Percentiles rank a stretch among this genome's conserved stretches.
Conservation (phyloP, 2,888 invertebrate species). For the Operophtera brumata region DNA sequence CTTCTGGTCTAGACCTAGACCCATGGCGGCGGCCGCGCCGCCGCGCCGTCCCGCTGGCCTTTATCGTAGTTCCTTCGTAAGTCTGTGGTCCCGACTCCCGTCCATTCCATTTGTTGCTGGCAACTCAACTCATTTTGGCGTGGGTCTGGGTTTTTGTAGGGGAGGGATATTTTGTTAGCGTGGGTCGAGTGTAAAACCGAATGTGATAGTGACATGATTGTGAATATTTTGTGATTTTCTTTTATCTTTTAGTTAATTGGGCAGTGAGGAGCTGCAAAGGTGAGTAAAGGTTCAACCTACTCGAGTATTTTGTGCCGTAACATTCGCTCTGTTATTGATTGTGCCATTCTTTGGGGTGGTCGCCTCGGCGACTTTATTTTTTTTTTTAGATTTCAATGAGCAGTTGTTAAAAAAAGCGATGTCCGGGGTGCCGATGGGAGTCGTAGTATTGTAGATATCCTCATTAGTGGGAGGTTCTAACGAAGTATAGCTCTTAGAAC, state of each 20-base stretch:
- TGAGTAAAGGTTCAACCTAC: constrained; percentile 44
- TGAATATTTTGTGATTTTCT: constrained; percentile 36
- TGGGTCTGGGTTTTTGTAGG: constrained; percentile 57
- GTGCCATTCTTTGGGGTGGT: constrained; percentile 59
- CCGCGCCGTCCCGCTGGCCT: too few relatives aligned
- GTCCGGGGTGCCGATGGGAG: constrained; percentile 31
- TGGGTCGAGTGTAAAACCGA: constrained; percentile 46
- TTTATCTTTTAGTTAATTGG: constrained; percentile 6
- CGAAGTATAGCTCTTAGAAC: constrained; percentile 19
- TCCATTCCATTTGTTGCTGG: constrained; percentile 37
- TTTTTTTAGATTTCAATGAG: constrained; percentile 47
- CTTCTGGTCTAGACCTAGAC: too few relatives aligned
- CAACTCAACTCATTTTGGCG: constrained; percentile 74
- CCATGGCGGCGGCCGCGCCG: too few relatives aligned
- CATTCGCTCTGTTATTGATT: constrained; percentile 62
- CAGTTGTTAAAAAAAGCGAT: constrained; percentile 38
- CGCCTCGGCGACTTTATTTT: constrained; percentile 47
- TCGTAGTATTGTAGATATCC: too few relatives aligned
- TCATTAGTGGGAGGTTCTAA: too few relatives aligned
- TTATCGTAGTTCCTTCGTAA: too few relatives aligned
- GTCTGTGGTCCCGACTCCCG: too few relatives aligned
- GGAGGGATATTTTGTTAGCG: constrained; percentile 64
- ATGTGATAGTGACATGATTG: constrained; percentile 41
- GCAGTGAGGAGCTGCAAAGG: constrained; percentile 46
- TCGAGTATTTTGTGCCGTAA: constrained; percentile 20